A percentile compares a stretch with the other conserved stretches of the same genome.
Conservation (phyloP, 2,113 vertebrate genomes). For the Hyaena hyaena region DNA sequence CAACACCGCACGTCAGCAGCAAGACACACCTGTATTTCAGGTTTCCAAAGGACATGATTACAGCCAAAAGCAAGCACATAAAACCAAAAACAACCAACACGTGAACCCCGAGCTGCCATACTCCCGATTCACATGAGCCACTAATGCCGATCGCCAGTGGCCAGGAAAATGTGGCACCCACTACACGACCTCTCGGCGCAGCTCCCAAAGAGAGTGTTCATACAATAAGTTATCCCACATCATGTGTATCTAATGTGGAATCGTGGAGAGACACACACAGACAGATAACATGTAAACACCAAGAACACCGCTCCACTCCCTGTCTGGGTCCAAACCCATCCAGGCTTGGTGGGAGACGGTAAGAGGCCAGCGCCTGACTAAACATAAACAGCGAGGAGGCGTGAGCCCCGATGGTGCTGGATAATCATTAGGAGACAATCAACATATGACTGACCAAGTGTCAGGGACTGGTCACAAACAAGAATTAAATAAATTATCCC, state of each 20-base stretch:
- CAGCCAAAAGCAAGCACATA: conserved; percentile 51
- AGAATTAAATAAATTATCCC: conserved; percentile 82
- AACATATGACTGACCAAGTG: conserved; percentile 11
- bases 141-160: not conserved
- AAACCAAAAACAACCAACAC: not conserved
- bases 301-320: conserved; percentile 34
- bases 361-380: not conserved
- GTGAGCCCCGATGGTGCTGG: not conserved
- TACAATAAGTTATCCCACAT: conserved; percentile 46
- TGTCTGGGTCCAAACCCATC: not conserved
- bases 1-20: conserved; percentile 42
- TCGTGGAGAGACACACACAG: not conserved
- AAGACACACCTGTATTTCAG: conserved; percentile 43
- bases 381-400: not conserved
- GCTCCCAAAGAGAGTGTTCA: conserved; percentile 31
- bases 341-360: not conserved
- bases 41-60: conserved; percentile 64
- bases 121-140: not conserved
- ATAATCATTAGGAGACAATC: conserved; percentile 37
- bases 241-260: conserved; percentile 51
- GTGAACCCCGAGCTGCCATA: conserved; percentile 51
- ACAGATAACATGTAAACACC: conserved; percentile 22
- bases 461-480: conserved; percentile 27
- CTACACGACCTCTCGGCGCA: not conserved
- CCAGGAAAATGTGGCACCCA: conserved; percentile 45